A percentile compares a stretch with the other conserved stretches of the same genome.
These are phyloP conservation scores for Habroteleia sp. DNA, from an alignment of 2,888 invertebrate genomes.

Conservation along the genomic window DNA sequence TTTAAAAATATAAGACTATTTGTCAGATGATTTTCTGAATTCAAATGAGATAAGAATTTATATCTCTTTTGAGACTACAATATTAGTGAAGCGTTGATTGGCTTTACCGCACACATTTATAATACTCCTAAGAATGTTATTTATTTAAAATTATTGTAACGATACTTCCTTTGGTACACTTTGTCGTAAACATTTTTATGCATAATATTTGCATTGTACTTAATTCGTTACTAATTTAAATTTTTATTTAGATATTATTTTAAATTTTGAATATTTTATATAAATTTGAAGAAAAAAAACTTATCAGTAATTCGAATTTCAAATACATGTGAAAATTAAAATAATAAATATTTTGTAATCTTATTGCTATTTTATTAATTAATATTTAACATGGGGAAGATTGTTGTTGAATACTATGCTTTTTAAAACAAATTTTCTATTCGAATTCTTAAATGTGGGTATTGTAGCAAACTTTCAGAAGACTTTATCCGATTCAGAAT, in stretches of 20 bases:
- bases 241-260: background rate
- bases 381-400: slow-evolving; percentile 11
- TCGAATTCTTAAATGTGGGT: slow-evolving; percentile 24
- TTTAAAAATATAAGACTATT: slow-evolving; percentile 12
- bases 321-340: background rate
- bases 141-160: slow-evolving; percentile 21
- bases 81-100: slow-evolving; percentile 22
- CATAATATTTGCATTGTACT: slow-evolving; percentile 6
- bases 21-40: slow-evolving; percentile 22
- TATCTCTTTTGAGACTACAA: slow-evolving; percentile 16
- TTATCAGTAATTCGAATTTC: no score
- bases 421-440: slow-evolving; percentile 21
- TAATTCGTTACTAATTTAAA: slow-evolving; percentile 6
- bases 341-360: background rate
- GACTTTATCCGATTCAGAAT: slow-evolving; percentile 30
- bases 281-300: slow-evolving; percentile 6
- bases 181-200: slow-evolving; percentile 8
- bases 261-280: slow-evolving; percentile 4
- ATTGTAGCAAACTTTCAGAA: slow-evolving; percentile 21
- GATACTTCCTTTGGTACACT: slow-evolving; percentile 16
- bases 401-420: slow-evolving; percentile 20
- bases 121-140: slow-evolving; percentile 21
- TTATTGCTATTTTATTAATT: slow-evolving; percentile 16
- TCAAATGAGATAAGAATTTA: slow-evolving; percentile 17
- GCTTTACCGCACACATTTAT: slow-evolving; percentile 13